A percentile compares a stretch with the other conserved stretches of the same genome.
phyloP scores from a whole-genome alignment of 2,888 invertebrate genomes.

The Germaria angustata region DNA sequence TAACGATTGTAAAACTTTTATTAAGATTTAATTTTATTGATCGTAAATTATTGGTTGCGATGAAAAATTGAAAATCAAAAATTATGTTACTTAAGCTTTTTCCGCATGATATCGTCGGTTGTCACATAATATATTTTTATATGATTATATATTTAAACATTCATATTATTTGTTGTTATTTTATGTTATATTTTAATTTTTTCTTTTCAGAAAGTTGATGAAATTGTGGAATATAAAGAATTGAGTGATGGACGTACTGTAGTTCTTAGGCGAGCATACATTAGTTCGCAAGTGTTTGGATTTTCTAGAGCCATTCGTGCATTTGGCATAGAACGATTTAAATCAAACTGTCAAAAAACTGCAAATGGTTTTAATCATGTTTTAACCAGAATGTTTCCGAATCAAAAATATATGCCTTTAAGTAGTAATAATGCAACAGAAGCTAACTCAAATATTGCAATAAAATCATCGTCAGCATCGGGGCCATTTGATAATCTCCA shows the following conservation, averaged over 20 bases:
- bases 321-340: conserved; percentile 94
- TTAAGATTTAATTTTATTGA: no score
- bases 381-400: conserved; percentile 85
- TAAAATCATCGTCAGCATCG: conserved; percentile 32
- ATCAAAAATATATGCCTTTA: conserved; percentile 75
- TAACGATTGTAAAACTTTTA: no score
- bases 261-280: conserved; percentile 91
- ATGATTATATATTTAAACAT: no score
- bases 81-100: no score
- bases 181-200: not conserved
- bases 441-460: conserved; percentile 18
- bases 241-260: conserved; percentile 88
- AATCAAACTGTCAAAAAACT: conserved; percentile 91
- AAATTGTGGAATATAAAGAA: conserved; percentile 91
- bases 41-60: no score
- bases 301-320: conserved; percentile 93
- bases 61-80: no score
- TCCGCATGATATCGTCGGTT: no score
- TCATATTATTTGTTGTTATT: no score
- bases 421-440: conserved; percentile 22
- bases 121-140: no score
- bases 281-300: conserved; percentile 93
- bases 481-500: conserved; percentile 1
- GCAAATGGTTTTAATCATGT: conserved; percentile 92
- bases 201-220: conserved; percentile 87